Base-by-base conservation (phyloP, 64 coral and sea anemone genomes). In the Stichodactyla helianthus region DNA sequence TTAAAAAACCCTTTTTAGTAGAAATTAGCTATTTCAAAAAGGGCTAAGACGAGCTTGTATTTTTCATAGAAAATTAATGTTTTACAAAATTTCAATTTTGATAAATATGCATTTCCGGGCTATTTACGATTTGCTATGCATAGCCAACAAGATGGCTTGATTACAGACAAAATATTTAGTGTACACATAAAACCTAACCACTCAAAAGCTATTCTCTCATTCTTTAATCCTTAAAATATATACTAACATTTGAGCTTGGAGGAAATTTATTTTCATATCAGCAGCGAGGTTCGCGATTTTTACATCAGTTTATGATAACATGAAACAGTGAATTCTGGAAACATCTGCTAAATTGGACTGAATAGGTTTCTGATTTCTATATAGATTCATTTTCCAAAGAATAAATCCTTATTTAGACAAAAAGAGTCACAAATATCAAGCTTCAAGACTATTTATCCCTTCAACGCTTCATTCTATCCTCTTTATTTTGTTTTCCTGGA, bases 91-190 rank as follows among this genome's bases (percentile, higher is more conserved):
- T 74, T 74, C 27, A 9, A 11, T 27, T 11, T 10, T 26, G 11
- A 74, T 74, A 74, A 74, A 74, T 74, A 74, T 35, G 68, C 11
- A 74, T 74, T 74, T 74, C 68, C 68, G 25, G 68, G 68, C 68
- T 65, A 9, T 9, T 74, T 74, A 68, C 16, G 59, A 60, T 5
- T 18, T 60, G 13, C 59, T 60, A 74, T 74, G 26, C 68, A 31
- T 31, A 31, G 25, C 25, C 68, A 31, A 74, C 20, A 71, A 3
- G 20, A 65, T 65, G 14, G 18, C 19, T 65, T 65, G 62, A 65
- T 20, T 6, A 71, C 18, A 68, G 19, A n/a, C 17, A 68, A 68
- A 68, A n/a, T 20, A 68, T 20, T 22, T 22, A 68, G 19, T 22
- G 19, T 68, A 68, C 63, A 68, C 2, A 68, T 5, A 5, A 9